A percentile compares a stretch with the other conserved stretches of the same genome.
Evolutionary conservation across 1,140 invertebrate species (phyloP).

Genomic region (Sminthurides bifidus): DNA sequence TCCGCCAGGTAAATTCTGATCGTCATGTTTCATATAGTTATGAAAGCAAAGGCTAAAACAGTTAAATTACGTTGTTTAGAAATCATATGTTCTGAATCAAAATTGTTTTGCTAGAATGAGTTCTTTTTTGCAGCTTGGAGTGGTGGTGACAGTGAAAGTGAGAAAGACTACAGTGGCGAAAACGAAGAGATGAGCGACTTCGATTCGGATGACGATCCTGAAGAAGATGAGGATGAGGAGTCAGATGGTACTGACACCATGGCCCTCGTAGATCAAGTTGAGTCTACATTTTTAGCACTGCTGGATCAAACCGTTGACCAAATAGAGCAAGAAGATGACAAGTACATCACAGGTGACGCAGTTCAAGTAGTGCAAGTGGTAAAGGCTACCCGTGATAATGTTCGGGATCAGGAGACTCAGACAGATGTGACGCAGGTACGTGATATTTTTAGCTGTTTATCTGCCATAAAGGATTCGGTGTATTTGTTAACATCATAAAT

Average conservation of each 20-base stretch:
- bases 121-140: neutral
- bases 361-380: neutral
- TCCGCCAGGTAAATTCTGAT: too few species aligned
- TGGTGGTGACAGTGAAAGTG: neutral
- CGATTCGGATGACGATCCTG: slow-evolving; percentile 36
- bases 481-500: neutral
- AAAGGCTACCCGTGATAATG: neutral
- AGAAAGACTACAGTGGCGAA: slow-evolving; percentile 35
- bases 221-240: slow-evolving; percentile 34
- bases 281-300: slow-evolving; percentile 10
- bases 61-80: neutral
- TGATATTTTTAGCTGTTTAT: neutral
- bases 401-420: slow-evolving; percentile 5
- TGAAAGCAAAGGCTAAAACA: neutral
- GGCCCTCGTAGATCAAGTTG: slow-evolving; percentile 10
- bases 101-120: too few species aligned
- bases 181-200: slow-evolving; percentile 37
- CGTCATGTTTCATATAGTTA: too few species aligned
- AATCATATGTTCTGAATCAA: neutral
- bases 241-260: slow-evolving; percentile 6
- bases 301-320: slow-evolving; percentile 13
- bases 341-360: neutral
- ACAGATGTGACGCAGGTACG: neutral
- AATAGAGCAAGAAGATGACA: slow-evolving; percentile 10
- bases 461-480: neutral